phyloP scores from a whole-genome alignment of 2,888 invertebrate species.

The Eulithis testata region DNA sequence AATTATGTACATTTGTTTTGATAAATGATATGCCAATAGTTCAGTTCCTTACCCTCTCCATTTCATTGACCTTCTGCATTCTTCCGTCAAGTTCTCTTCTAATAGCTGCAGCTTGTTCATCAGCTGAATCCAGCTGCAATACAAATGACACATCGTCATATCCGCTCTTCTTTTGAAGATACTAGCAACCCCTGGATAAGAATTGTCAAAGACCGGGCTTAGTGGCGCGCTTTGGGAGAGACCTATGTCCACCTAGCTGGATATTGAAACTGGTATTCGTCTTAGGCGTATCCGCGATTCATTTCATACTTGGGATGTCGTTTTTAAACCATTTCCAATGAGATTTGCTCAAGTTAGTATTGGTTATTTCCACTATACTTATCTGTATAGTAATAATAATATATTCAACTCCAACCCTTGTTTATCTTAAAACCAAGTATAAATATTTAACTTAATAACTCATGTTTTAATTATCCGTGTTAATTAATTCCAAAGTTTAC shows the following conservation, averaged over 20 bases:
- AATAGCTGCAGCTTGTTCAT: constrained; percentile 99
- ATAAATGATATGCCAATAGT: too few species aligned
- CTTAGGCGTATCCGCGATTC: too few species aligned
- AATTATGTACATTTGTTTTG: too few species aligned
- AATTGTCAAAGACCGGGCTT: too few species aligned
- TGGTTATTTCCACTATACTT: constrained; percentile 3
- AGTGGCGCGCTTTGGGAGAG: too few species aligned
- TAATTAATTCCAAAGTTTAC: constrained; percentile 39
- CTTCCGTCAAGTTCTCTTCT: constrained; percentile 98
- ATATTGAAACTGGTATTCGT: too few species aligned
- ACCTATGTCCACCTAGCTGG: too few species aligned
- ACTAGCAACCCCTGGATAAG: too few species aligned
- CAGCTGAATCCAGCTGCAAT: constrained; percentile 96
- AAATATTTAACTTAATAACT: constrained; percentile 23
- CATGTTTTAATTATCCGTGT: constrained; percentile 38
- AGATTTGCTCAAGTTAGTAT: background rate
- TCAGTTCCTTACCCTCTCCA: constrained; percentile 91
- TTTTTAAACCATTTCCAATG: constrained; percentile 1
- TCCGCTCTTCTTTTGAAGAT: background rate
- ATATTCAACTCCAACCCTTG: constrained; percentile 22
- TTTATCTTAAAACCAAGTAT: constrained; percentile 13
- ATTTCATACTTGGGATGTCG: too few species aligned
- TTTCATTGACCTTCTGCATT: constrained; percentile 98
- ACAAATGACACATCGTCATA: background rate
- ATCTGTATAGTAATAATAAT: constrained; percentile 14